Evolutionary conservation across 2,888 invertebrate species (phyloP).

Genomic region (Nematopogon swammerdamellus): DNA sequence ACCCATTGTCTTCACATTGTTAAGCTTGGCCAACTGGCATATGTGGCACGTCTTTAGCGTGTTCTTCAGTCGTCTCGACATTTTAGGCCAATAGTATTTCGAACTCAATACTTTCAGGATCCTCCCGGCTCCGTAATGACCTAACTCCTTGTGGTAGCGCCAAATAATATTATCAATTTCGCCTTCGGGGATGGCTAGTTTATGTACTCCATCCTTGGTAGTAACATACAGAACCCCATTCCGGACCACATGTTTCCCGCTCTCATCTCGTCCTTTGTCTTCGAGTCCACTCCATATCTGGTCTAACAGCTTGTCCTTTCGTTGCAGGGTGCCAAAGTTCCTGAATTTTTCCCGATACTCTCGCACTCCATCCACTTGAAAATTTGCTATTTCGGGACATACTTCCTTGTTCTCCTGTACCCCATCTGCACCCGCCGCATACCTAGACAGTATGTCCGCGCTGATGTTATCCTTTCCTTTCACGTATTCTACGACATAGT

Average conservation of each 20-base stretch:
- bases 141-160: constrained; percentile 5
- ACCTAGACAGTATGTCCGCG: constrained; percentile 17
- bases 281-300: too few relatives aligned
- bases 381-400: constrained; percentile 3
- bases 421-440: constrained; percentile 4
- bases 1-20: constrained; percentile 5
- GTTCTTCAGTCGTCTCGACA: not conserved
- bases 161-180: constrained; percentile 1
- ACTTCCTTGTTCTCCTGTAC: constrained; percentile 2
- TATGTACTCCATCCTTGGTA: not conserved
- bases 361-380: not conserved
- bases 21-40: constrained; percentile 7
- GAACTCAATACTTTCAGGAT: not conserved
- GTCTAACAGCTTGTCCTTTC: too few relatives aligned
- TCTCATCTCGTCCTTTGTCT: too few relatives aligned
- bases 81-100: constrained; percentile 3
- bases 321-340: too few relatives aligned
- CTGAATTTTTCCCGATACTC: not conserved
- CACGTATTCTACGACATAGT: constrained; percentile 13
- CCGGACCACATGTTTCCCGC: too few relatives aligned
- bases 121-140: constrained; percentile 6
- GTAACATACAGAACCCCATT: not conserved
- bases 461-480: constrained; percentile 14
- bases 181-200: not conserved
- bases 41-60: constrained; percentile 5